phyloP scores from a whole-genome alignment of 2,797 vertebrate species.

The Discoglossus pictus region DNA sequence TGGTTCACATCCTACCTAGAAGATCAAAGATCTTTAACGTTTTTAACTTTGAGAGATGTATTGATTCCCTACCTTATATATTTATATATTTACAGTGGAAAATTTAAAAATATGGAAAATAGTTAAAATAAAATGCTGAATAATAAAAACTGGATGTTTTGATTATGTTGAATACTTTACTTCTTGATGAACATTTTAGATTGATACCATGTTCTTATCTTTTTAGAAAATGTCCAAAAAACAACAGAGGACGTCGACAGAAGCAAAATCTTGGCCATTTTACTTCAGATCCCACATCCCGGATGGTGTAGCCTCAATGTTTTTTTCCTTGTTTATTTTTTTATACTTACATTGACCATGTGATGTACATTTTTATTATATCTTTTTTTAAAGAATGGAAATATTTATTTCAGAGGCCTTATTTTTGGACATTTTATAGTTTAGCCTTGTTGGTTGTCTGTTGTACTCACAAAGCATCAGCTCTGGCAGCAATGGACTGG shows the following conservation, averaged over 20 bases:
- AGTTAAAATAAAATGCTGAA: no score
- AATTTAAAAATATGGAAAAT: no score
- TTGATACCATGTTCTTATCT: constrained; percentile 5
- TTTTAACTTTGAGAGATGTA: no score
- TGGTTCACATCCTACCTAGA: no score
- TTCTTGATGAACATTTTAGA: background rate
- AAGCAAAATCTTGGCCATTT: constrained; percentile 96
- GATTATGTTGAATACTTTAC: no score
- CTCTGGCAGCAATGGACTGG: constrained; percentile 76
- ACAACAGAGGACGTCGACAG: constrained; percentile 90
- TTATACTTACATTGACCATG: constrained; percentile 83
- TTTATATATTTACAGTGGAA: no score
- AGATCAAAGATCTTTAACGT: no score
- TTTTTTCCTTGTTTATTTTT: constrained; percentile 58
- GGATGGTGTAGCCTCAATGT: constrained; percentile 85
- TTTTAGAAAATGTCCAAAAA: constrained; percentile 91
- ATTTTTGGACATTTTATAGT: constrained; percentile 82
- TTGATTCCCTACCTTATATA: no score
- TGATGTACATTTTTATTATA: constrained; percentile 83
- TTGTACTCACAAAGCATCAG: constrained; percentile 70
- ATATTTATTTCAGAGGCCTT: constrained; percentile 96
- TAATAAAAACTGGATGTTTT: no score
- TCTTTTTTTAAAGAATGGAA: constrained; percentile 83
- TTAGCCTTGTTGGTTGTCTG: constrained; percentile 71
- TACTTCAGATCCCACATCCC: constrained; percentile 90